These are phyloP conservation scores for Aspiorhynchus laticeps DNA, from an alignment of 2,113 vertebrate species.

Conservation along the genomic window DNA sequence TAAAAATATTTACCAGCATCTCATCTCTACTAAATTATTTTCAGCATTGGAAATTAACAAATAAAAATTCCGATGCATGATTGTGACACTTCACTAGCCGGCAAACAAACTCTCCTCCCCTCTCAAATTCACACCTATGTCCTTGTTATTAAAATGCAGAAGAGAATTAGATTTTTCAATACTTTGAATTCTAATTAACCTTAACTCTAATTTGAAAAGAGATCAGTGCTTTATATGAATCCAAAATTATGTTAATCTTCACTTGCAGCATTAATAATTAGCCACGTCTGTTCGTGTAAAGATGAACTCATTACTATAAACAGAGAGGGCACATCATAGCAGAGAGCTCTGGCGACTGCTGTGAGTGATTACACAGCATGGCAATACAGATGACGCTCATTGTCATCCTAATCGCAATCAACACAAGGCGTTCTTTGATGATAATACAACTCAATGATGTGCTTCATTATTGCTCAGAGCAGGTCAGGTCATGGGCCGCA, in stretches of 20 bases:
- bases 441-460: constrained; percentile 46
- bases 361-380: constrained; percentile 36
- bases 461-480: constrained; percentile 39
- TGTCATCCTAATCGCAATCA: constrained; percentile 49
- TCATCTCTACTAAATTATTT: no score
- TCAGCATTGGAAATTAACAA: no score
- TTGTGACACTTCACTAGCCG: no score
- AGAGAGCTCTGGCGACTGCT: constrained; percentile 3
- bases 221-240: not conserved
- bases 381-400: constrained; percentile 43
- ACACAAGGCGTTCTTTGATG: constrained; percentile 32
- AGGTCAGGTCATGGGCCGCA: constrained; percentile 38
- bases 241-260: not conserved
- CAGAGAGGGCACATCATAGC: constrained; percentile 14
- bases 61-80: no score
- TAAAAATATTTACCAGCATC: no score
- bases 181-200: constrained; percentile 22
- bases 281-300: not conserved
- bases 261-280: constrained; percentile 14
- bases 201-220: not conserved
- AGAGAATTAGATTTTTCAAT: not conserved
- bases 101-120: no score
- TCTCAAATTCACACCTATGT: not conserved
- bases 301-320: constrained; percentile 31
- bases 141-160: not conserved